Evolutionary conservation across 2,113 vertebrate genomes (phyloP).

Genomic region (Aptenodytes forsteri): DNA sequence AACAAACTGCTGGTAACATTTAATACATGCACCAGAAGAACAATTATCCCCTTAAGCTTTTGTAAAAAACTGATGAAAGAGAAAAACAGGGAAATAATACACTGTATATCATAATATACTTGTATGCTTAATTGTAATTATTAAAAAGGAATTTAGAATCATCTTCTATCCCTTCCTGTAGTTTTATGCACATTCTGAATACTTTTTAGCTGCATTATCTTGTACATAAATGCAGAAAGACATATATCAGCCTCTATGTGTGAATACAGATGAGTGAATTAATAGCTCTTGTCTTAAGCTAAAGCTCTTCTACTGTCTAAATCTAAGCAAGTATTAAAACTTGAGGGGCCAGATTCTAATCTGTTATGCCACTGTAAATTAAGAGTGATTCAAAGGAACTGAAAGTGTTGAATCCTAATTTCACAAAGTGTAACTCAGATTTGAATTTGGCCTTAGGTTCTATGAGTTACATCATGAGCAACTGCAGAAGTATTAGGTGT

Average conservation of each 20-base stretch:
- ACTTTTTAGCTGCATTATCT: not conserved
- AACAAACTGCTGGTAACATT: conserved; percentile 1
- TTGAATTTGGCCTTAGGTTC: not conserved
- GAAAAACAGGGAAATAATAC: conserved; percentile 3
- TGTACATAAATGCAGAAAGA: not conserved
- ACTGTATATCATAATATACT: not conserved
- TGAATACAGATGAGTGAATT: conserved; percentile 13
- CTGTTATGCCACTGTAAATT: not conserved
- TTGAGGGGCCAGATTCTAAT: not conserved
- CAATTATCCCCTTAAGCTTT: conserved; percentile 32
- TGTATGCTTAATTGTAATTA: conserved; percentile 26
- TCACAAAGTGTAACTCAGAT: not conserved
- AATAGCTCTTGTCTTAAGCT: conserved; percentile 21
- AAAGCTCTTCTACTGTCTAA: not conserved
- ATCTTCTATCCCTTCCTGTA: not conserved
- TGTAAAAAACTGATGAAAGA: not conserved
- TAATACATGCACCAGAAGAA: conserved; percentile 17
- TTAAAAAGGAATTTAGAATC: conserved; percentile 24
- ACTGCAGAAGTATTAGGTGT: not conserved
- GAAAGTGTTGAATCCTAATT: not conserved
- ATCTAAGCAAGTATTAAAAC: not conserved
- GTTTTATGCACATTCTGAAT: not conserved
- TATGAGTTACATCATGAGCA: fast-evolving
- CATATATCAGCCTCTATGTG: not conserved
- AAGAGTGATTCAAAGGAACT: not conserved